A percentile compares a stretch with the other conserved stretches of the same genome.
Conservation (phyloP, 2,797 vertebrate species). For the Muscicapa comitata region DNA sequence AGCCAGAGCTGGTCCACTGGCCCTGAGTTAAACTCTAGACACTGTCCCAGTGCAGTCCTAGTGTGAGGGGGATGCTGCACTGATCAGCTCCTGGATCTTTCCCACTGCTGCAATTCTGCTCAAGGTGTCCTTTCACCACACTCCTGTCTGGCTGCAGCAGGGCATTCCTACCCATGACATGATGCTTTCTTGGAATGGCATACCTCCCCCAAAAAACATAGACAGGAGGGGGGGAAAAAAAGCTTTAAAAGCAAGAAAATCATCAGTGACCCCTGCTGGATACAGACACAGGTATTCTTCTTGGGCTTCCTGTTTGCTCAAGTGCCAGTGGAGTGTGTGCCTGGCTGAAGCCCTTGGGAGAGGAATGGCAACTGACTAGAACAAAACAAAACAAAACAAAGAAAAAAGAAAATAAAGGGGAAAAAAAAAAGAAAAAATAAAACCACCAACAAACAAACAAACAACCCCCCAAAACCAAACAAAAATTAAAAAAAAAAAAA, state of each 20-base stretch:
- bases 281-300: not conserved
- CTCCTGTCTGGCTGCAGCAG: not conserved
- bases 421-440: not conserved
- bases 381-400: not conserved
- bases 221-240: fast-evolving
- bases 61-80: fast-evolving
- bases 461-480: not conserved
- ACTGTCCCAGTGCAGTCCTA: not conserved
- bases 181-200: not conserved
- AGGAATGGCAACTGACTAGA: not conserved
- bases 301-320: fast-evolving
- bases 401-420: too few species aligned
- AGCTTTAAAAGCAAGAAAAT: not conserved
- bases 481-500: too few species aligned
- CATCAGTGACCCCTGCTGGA: not conserved
- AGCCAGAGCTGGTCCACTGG: not conserved
- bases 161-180: not conserved
- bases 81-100: not conserved
- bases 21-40: not conserved
- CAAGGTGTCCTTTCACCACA: not conserved
- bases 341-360: not conserved
- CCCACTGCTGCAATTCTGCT: not conserved
- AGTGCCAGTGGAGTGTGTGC: not conserved
- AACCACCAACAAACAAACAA: not conserved
- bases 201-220: fast-evolving